Percentiles rank a stretch among this genome's conserved stretches.
Conservation (phyloP, 2,797 vertebrate genomes). For the Eidolon dupreanum region DNA sequence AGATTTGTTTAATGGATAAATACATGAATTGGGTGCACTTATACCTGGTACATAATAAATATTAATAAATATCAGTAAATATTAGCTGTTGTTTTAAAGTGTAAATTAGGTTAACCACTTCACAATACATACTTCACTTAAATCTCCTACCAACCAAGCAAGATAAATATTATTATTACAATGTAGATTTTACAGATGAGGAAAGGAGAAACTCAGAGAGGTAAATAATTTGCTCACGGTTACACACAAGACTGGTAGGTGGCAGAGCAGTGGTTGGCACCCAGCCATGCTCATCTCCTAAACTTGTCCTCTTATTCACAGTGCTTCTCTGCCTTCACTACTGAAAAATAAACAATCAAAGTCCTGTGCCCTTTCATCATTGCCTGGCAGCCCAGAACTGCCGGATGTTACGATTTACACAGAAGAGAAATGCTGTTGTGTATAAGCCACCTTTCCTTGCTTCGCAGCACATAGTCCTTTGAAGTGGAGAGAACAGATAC, state of each 20-base stretch:
- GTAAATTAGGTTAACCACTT: not conserved
- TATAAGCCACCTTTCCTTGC: not conserved
- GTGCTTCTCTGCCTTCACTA: not conserved
- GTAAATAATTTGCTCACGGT: not conserved
- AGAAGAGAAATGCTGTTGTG: not conserved
- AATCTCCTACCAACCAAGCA: not conserved
- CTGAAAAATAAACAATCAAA: constrained; percentile 56
- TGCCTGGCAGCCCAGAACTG: not conserved
- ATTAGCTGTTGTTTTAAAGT: not conserved
- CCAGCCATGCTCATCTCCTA: not conserved
- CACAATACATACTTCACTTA: not conserved
- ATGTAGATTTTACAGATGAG: not conserved
- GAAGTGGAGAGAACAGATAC: constrained; percentile 63
- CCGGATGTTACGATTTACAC: not conserved
- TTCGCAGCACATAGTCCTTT: constrained; percentile 23
- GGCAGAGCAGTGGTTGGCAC: not conserved
- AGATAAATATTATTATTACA: not conserved
- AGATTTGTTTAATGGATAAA: not conserved
- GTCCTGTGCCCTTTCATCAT: not conserved
- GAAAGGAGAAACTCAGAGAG: not conserved
- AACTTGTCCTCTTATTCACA: not conserved
- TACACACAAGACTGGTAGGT: not conserved
- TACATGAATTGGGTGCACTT: not conserved
- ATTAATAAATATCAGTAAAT: not conserved
- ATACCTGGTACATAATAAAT: not conserved